Evolutionary conservation across 1,140 invertebrate species (phyloP), one percentile per base, ranked within the genome.

Genomic region (Drosophila equinoxialis): DNA sequence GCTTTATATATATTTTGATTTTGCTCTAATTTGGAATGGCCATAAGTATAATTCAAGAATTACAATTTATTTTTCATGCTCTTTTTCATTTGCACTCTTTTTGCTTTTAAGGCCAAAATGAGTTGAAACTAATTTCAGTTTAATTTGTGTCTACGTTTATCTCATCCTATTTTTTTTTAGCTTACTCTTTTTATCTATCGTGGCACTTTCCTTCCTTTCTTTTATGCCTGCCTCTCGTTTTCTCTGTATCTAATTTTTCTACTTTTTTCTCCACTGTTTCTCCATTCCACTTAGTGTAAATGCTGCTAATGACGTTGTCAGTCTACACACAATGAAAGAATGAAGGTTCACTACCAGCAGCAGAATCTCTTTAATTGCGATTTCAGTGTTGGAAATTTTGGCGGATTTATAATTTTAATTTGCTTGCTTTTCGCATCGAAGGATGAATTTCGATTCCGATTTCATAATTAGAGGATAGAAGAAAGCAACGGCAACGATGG

Each of bases 81-180:
- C 17, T 17, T 8, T 11, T 30, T 13, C 23, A 4, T 41, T 39
- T 33, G 30, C 61, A 35, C 35, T 35, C 20, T 35, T 51, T 51
- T 51, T 54, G 51, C 11, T 11, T 6, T 30, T 30, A 37, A 35
- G 17, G 33, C 45, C 71, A 64, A 71, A 84, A 77, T 81, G 80
- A 89, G 85, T 81, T 90, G 81, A 78, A 89, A 89, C 84, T 89
- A 89, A 89, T 89, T 89, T 89, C 80, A 81, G 81, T 84, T 87
- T 87, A 87, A 87, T 87, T 87, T 87, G 84, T 87, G 84, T 87
- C 84, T 30, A 89, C 77, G 83, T 73, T 80, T 69, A 55, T 67
- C 42, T 62, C 70, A 61, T 63, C 66, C 70, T 74, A 64, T 60
- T 63, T 63, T 77, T 14, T 41, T 30, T 42, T n/a, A 30, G 37